Conservation (phyloP, 2,888 invertebrate species). For the Bimastos eiseni region DNA sequence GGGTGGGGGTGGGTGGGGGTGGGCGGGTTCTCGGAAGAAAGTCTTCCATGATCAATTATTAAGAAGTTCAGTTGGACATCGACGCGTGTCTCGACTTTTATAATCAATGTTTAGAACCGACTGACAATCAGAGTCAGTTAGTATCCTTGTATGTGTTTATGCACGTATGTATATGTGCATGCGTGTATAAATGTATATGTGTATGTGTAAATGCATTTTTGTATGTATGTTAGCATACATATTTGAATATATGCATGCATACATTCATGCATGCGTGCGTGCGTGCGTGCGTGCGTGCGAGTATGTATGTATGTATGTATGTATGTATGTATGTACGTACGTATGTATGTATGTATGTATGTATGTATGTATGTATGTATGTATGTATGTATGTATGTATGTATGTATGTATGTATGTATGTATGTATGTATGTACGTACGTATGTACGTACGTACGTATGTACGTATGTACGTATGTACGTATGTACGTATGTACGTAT, state of each 20-base stretch:
- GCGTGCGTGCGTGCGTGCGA: background rate
- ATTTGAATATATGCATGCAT: background rate
- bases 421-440: constrained; percentile 24
- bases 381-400: background rate
- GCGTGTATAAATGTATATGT: no score
- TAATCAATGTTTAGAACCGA: background rate
- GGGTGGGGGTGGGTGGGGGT: background rate
- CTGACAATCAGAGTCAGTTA: background rate
- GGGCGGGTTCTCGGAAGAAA: background rate
- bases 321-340: constrained; percentile 21
- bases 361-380: constrained; percentile 24
- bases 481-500: no score
- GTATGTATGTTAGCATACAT: constrained; percentile 19
- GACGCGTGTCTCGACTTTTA: background rate
- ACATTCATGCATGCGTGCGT: background rate
- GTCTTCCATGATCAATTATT: background rate
- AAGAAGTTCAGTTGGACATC: background rate
- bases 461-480: no score
- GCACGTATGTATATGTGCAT: no score
- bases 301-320: background rate
- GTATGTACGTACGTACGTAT: background rate
- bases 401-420: constrained; percentile 22
- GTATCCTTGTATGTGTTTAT: background rate
- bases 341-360: constrained; percentile 25
- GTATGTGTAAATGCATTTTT: background rate